A percentile compares a stretch with the other conserved stretches of the same genome.
phyloP scores from a whole-genome alignment of 1,140 invertebrate genomes.

The Ceratitis capitata region DNA sequence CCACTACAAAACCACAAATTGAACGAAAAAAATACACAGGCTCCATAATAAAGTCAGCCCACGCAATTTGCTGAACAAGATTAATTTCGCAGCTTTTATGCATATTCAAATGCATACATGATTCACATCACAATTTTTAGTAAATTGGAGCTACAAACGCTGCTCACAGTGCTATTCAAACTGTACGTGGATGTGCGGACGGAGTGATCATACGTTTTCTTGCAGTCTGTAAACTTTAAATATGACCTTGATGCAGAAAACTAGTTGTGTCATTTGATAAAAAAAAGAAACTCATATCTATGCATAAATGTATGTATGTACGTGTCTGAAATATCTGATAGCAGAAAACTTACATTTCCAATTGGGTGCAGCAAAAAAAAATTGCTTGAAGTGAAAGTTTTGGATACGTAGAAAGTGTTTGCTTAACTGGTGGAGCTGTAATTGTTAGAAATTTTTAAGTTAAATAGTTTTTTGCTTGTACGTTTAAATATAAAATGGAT shows the following conservation, averaged over 20 bases:
- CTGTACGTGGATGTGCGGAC: neutral
- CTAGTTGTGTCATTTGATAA: neutral
- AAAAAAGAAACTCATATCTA: no score
- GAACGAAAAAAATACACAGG: no score
- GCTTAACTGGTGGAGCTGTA: neutral
- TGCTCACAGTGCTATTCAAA: neutral
- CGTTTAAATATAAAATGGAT: no score
- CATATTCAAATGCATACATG: neutral
- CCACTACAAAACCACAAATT: no score
- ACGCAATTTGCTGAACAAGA: no score
- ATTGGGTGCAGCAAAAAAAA: neutral
- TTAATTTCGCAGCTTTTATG: no score
- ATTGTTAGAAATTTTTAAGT: no score
- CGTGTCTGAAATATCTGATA: neutral
- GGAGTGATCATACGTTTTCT: neutral
- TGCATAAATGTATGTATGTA: slow-evolving; percentile 8
- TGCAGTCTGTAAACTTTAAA: neutral
- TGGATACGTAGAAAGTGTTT: neutral
- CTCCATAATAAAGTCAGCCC: no score
- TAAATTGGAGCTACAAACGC: no score
- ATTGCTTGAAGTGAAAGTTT: slow-evolving; percentile 3
- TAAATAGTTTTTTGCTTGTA: no score
- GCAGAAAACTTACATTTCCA: slow-evolving; percentile 15
- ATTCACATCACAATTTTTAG: neutral
- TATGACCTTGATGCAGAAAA: slow-evolving; percentile 2